These are phyloP conservation scores for Austrofundulus limnaeus DNA, from an alignment of 2,113 vertebrate genomes.

Conservation along the genomic window DNA sequence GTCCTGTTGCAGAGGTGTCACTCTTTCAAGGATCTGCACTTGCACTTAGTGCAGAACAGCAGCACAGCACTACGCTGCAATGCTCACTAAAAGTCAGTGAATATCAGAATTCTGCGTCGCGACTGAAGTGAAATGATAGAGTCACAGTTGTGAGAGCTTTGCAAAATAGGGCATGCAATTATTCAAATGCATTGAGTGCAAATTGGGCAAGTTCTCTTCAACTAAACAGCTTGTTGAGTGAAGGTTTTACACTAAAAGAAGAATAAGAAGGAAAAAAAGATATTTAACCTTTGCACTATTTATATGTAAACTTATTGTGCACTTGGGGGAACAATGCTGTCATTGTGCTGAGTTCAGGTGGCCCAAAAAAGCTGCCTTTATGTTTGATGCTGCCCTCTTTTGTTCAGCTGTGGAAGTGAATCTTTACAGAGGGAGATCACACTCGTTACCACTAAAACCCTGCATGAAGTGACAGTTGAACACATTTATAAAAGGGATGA, in stretches of 20 bases:
- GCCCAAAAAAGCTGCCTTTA: constrained; percentile 11
- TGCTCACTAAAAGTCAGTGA: constrained; percentile 51
- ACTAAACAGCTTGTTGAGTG: too few species aligned
- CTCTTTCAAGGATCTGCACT: constrained; percentile 71
- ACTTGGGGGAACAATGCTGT: neutral
- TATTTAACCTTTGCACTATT: too few species aligned
- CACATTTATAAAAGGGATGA: too few species aligned
- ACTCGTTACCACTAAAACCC: too few species aligned
- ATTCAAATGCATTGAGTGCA: neutral
- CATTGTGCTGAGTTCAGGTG: neutral
- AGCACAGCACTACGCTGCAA: constrained; percentile 31
- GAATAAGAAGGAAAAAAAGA: too few species aligned
- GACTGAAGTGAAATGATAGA: constrained; percentile 22
- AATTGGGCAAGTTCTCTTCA: neutral
- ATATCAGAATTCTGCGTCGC: constrained; percentile 31
- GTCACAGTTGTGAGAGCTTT: neutral
- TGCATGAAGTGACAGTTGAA: too few species aligned
- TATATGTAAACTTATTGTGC: neutral
- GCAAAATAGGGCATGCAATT: neutral
- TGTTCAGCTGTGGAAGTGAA: constrained; percentile 47
- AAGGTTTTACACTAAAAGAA: too few species aligned
- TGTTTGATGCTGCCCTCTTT: constrained; percentile 67
- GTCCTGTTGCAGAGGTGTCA: constrained; percentile 66
- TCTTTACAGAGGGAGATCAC: neutral
- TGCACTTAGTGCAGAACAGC: constrained; percentile 60